A percentile compares a stretch with the other conserved stretches of the same genome.
These are phyloP conservation scores for Drosophila pectinifera DNA, from an alignment of 1,140 invertebrate genomes.

Conservation along the genomic window DNA sequence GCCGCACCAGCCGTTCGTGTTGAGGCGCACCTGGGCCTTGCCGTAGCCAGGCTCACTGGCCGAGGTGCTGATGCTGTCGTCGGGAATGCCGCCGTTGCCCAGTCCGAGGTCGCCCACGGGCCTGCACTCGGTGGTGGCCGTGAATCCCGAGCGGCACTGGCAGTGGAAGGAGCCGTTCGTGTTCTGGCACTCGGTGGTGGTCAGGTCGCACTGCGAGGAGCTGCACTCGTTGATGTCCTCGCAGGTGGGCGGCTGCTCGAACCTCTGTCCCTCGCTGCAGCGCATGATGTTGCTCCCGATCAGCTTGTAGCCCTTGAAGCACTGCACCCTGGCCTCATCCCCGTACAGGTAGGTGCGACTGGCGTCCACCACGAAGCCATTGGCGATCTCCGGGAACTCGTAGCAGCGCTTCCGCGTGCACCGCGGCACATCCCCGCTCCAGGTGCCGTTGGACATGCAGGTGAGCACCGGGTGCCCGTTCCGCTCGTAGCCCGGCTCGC, in stretches of 20 bases:
- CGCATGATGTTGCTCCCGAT: constrained; percentile 94
- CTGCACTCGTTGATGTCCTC: constrained; percentile 97
- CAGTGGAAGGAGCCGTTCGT: constrained; percentile 96
- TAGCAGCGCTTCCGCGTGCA: constrained; percentile 94
- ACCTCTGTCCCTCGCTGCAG: constrained; percentile 94
- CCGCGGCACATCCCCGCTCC: constrained; percentile 95
- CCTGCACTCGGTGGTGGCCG: constrained; percentile 94
- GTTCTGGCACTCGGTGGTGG: constrained; percentile 96
- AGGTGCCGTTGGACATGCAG: constrained; percentile 98
- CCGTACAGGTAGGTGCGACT: constrained; percentile 92
- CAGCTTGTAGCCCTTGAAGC: constrained; percentile 94
- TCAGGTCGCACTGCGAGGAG: constrained; percentile 94
- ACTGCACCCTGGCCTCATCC: constrained; percentile 96
- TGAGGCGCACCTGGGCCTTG: constrained; percentile 93
- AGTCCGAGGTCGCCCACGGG: constrained; percentile 95
- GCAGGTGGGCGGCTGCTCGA: constrained; percentile 93
- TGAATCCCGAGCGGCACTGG: constrained; percentile 93
- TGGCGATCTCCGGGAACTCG: constrained; percentile 92
- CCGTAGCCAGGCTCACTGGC: constrained; percentile 92
- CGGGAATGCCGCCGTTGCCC: constrained; percentile 94
- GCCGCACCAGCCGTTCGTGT: constrained; percentile 95
- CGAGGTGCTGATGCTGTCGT: constrained; percentile 95
- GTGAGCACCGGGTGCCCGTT: constrained; percentile 95
- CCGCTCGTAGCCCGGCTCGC: constrained; percentile 95
- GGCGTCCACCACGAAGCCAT: constrained; percentile 93